phyloP scores from a whole-genome alignment of 2,888 invertebrate species.

The Standfussiana lucernea region DNA sequence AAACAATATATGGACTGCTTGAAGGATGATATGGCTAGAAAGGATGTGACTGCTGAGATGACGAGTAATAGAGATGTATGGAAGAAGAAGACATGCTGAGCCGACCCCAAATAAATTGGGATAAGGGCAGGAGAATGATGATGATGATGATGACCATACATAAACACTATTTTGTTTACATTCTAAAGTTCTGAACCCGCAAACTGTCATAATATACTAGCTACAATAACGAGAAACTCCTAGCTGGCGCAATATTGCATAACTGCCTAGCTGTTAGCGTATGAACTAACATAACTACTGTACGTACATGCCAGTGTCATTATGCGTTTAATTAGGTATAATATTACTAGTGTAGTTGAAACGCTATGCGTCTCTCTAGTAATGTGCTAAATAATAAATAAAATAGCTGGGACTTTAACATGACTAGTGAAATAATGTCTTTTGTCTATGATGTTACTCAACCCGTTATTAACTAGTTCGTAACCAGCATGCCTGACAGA shows the following conservation, averaged over 20 bases:
- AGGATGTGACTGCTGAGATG: too few relatives aligned
- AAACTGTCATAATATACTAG: slow-evolving; percentile 19
- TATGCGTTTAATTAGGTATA: slow-evolving; percentile 47
- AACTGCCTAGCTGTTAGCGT: slow-evolving; percentile 34
- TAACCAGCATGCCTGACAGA: too few relatives aligned
- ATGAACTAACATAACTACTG: slow-evolving; percentile 40
- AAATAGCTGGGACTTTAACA: neutral
- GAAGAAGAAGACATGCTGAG: too few relatives aligned
- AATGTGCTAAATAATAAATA: slow-evolving; percentile 6
- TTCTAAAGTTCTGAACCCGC: neutral
- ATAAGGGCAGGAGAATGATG: too few relatives aligned
- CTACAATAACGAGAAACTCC: slow-evolving; percentile 4
- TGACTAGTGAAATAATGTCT: neutral
- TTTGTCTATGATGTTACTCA: neutral
- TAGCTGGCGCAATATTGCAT: slow-evolving; percentile 43
- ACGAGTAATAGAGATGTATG: too few relatives aligned
- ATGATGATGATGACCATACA: too few relatives aligned
- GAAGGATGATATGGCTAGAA: too few relatives aligned
- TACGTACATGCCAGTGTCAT: slow-evolving; percentile 31
- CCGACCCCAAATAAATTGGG: too few relatives aligned
- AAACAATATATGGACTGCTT: too few relatives aligned
- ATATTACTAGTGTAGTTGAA: slow-evolving; percentile 33
- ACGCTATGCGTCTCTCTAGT: slow-evolving; percentile 9
- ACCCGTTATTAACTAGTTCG: neutral
- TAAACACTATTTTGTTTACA: neutral